Evolutionary conservation across 2,888 invertebrate species (phyloP).

Genomic region (Ectemnius continuus): DNA sequence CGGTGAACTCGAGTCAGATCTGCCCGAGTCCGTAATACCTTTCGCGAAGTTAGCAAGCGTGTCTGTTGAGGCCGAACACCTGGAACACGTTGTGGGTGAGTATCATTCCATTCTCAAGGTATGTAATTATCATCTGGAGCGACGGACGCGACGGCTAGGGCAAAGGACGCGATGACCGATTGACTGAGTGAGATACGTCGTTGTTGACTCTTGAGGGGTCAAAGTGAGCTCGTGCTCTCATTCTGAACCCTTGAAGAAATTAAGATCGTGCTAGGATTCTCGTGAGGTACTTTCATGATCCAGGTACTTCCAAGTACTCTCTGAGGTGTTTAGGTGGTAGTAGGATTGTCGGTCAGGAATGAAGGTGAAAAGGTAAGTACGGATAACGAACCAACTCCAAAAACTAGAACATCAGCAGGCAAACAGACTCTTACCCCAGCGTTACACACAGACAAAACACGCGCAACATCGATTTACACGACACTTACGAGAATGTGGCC

Average conservation of each 20-base stretch:
- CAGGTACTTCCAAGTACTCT: neutral
- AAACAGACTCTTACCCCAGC: too few species aligned
- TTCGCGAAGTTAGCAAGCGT: constrained; percentile 77
- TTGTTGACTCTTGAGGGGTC: neutral
- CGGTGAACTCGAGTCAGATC: constrained; percentile 78
- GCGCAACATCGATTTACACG: neutral
- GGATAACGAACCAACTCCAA: neutral
- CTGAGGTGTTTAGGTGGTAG: neutral
- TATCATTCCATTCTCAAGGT: constrained; percentile 57
- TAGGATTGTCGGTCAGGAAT: neutral
- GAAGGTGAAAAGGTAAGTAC: constrained; percentile 1
- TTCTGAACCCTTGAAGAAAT: neutral
- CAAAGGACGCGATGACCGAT: constrained; percentile 29
- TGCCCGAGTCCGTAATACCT: constrained; percentile 76
- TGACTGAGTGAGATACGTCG: constrained; percentile 8
- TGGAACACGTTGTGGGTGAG: constrained; percentile 71
- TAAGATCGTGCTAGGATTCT: neutral
- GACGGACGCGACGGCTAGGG: constrained; percentile 41
- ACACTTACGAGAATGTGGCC: neutral
- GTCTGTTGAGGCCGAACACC: constrained; percentile 71
- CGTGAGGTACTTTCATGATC: neutral
- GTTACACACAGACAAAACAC: constrained; percentile 6
- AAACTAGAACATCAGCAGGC: too few species aligned
- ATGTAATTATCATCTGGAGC: constrained; percentile 43
- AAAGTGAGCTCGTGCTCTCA: too few species aligned